phyloP scores from a whole-genome alignment of 2,113 vertebrate species.

The Pandion haliaetus region DNA sequence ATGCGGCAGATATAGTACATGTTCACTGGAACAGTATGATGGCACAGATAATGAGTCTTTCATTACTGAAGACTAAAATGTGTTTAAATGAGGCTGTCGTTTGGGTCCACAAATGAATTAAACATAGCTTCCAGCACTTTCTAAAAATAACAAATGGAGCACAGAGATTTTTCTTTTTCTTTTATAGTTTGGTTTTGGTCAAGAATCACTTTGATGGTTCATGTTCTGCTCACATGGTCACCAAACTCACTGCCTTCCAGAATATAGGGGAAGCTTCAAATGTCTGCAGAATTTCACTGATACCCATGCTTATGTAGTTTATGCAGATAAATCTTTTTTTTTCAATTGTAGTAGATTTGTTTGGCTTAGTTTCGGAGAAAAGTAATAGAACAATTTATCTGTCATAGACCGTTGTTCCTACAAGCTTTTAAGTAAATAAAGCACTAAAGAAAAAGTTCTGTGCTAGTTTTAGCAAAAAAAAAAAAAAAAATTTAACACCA shows the following conservation, averaged over 20 bases:
- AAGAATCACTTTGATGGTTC: not conserved
- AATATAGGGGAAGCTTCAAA: not conserved
- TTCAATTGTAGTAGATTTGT: not conserved
- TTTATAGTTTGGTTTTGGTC: not conserved
- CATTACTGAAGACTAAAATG: not conserved
- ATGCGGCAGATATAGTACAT: accelerated
- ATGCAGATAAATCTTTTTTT: not conserved
- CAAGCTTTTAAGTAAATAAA: not conserved
- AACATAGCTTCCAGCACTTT: not conserved
- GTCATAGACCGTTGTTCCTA: not conserved
- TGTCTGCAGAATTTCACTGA: not conserved
- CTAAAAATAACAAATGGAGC: not conserved
- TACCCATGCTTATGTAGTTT: not conserved
- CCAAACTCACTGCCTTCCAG: not conserved
- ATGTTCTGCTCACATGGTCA: not conserved
- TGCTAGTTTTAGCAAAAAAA: not conserved
- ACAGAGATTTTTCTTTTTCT: not conserved
- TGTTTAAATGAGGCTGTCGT: not conserved
- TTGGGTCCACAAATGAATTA: not conserved
- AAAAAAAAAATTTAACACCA: not conserved
- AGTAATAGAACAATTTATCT: not conserved
- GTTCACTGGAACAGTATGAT: not conserved
- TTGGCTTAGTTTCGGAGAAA: not conserved
- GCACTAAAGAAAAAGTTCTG: not conserved
- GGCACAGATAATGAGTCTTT: not conserved